A percentile compares a stretch with the other conserved stretches of the same genome.
Evolutionary conservation across 2,797 vertebrate species (phyloP).

Genomic region (Tadarida brasiliensis): DNA sequence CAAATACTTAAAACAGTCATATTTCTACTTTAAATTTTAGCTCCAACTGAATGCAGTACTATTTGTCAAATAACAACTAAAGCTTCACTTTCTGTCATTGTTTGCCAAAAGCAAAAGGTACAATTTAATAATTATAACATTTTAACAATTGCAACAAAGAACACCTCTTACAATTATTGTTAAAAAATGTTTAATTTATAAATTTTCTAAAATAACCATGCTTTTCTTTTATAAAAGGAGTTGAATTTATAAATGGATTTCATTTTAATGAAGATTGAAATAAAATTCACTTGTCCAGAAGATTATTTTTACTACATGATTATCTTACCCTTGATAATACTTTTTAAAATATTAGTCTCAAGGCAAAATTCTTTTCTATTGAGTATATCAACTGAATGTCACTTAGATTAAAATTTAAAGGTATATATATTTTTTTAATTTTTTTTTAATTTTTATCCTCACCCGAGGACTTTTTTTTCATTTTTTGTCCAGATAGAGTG

Average conservation of each 20-base stretch:
- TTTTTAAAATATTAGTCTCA: neutral
- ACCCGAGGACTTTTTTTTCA: no score
- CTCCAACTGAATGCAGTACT: neutral
- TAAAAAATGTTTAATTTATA: constrained; percentile 14
- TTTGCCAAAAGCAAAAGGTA: constrained; percentile 43
- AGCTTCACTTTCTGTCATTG: constrained; percentile 6
- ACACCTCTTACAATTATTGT: constrained; percentile 13
- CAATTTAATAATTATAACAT: constrained; percentile 37
- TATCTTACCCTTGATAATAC: neutral
- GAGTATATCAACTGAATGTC: neutral
- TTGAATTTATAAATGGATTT: constrained; percentile 28
- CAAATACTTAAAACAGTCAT: neutral
- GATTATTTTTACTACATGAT: constrained; percentile 43
- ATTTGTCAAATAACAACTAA: neutral
- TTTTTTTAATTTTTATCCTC: no score
- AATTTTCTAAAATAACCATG: constrained; percentile 26
- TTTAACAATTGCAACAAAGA: constrained; percentile 38
- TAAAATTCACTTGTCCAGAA: constrained; percentile 39
- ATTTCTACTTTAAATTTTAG: constrained; percentile 9
- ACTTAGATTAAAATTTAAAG: neutral
- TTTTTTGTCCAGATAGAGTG: no score
- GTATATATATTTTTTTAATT: no score
- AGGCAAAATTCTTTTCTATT: neutral
- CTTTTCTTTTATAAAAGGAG: constrained; percentile 38
- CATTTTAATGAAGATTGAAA: constrained; percentile 54